These are phyloP conservation scores for Acanthococcus lagerstroemiae DNA, from an alignment of 2,888 invertebrate genomes.

Conservation along the genomic window DNA sequence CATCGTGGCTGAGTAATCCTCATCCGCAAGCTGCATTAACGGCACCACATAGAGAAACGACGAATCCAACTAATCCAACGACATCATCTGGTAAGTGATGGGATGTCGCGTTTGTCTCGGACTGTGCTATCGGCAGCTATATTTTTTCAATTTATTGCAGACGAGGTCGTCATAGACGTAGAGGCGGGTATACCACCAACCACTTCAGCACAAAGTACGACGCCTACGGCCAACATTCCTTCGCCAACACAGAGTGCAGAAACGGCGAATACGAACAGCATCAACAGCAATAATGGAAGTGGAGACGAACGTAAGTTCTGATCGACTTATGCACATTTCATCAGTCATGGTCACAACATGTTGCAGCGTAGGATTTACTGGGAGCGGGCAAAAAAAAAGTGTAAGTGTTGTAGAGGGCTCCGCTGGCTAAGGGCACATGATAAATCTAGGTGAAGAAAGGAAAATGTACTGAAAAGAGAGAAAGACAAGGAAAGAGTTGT, in stretches of 20 bases:
- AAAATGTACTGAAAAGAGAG: too few species aligned
- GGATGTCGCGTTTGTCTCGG: neutral
- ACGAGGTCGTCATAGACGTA: constrained; percentile 24
- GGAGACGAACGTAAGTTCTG: constrained; percentile 25
- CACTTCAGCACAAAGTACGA: neutral
- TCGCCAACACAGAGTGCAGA: constrained; percentile 19
- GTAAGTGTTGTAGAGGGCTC: too few species aligned
- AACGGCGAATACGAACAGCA: constrained; percentile 5
- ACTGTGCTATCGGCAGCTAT: neutral
- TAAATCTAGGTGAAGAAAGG: too few species aligned
- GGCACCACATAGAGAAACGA: constrained; percentile 2
- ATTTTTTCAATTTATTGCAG: neutral
- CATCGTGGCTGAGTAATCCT: neutral
- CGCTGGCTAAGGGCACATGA: too few species aligned
- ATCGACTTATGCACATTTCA: neutral
- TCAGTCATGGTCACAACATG: too few species aligned
- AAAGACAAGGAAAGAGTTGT: too few species aligned
- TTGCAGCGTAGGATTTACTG: too few species aligned
- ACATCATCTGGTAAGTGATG: neutral
- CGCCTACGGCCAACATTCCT: neutral
- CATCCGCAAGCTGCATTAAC: constrained; percentile 6
- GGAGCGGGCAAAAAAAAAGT: too few species aligned
- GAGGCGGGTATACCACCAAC: neutral
- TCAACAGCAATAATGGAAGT: constrained; percentile 24
- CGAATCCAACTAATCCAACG: neutral